phyloP scores from a whole-genome alignment of 2,113 vertebrate genomes.

The Rana temporaria region DNA sequence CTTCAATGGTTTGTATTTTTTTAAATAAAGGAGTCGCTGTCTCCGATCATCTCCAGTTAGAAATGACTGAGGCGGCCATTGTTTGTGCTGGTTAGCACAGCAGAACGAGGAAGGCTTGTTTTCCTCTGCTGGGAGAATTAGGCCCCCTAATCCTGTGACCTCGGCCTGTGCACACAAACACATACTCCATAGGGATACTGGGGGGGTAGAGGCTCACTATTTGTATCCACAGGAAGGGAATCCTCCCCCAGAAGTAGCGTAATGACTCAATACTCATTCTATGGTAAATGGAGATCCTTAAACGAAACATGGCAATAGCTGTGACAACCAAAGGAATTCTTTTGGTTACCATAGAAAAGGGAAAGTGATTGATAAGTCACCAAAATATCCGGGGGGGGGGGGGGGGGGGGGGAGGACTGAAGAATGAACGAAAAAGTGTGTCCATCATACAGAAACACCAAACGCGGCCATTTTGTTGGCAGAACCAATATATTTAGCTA shows the following conservation, averaged over 20 bases:
- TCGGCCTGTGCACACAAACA: conserved; percentile 1
- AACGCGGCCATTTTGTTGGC: no score
- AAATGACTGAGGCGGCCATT: no score
- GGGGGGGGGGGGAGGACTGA: no score
- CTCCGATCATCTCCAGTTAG: not conserved
- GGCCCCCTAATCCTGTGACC: conserved; percentile 38
- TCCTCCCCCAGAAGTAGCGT: conserved; percentile 1
- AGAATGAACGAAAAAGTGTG: no score
- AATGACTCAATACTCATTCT: not conserved
- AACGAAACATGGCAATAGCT: not conserved
- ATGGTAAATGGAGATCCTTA: conserved; percentile 1
- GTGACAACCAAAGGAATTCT: conserved; percentile 18
- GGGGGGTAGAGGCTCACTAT: not conserved
- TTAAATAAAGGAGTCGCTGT: no score
- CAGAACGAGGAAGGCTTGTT: conserved; percentile 12
- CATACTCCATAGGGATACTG: not conserved
- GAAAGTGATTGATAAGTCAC: no score
- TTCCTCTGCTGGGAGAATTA: conserved; percentile 25
- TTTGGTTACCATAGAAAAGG: conserved; percentile 1
- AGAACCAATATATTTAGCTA: no score
- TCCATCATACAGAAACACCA: no score
- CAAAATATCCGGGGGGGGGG: no score
- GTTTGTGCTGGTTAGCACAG: not conserved
- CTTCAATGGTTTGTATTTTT: no score
- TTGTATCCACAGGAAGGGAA: conserved; percentile 24